Conservation (phyloP, 2,888 invertebrate species). For the Ophion ventricosus region DNA sequence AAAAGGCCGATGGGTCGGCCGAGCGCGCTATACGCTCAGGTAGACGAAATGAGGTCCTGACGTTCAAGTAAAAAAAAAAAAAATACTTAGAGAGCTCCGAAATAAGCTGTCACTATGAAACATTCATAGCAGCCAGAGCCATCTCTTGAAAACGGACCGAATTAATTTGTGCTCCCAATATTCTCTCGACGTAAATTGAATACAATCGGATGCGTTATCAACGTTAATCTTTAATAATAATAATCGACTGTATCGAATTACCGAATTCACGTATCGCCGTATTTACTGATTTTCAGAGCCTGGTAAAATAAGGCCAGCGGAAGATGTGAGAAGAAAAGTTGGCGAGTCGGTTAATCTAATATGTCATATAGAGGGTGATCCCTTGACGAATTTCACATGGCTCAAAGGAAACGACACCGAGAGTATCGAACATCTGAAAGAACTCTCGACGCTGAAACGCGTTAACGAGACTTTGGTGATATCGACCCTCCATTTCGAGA, state of each 20-base stretch:
- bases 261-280: neutral
- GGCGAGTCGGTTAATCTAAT: conserved; percentile 84
- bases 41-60: too few species aligned
- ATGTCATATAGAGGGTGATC: conserved; percentile 87
- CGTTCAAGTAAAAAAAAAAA: too few species aligned
- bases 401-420: conserved; percentile 85
- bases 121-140: too few species aligned
- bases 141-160: too few species aligned
- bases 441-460: conserved; percentile 79
- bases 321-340: conserved; percentile 84
- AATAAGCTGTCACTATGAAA: too few species aligned
- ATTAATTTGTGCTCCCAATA: too few species aligned
- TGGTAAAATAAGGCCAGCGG: conserved; percentile 83
- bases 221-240: neutral
- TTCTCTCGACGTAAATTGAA: too few species aligned
- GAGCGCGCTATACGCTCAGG: too few species aligned
- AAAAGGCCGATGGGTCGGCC: too few species aligned
- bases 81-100: too few species aligned
- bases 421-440: conserved; percentile 79
- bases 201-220: neutral
- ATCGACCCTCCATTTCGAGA: conserved; percentile 85
- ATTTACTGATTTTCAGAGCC: conserved; percentile 82
- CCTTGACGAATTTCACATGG: conserved; percentile 86
- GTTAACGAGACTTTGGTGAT: conserved; percentile 86
- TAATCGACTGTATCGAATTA: neutral